These are phyloP conservation scores for Loriculus beryllinus DNA, from an alignment of 2,797 vertebrate genomes.

Conservation along the genomic window DNA sequence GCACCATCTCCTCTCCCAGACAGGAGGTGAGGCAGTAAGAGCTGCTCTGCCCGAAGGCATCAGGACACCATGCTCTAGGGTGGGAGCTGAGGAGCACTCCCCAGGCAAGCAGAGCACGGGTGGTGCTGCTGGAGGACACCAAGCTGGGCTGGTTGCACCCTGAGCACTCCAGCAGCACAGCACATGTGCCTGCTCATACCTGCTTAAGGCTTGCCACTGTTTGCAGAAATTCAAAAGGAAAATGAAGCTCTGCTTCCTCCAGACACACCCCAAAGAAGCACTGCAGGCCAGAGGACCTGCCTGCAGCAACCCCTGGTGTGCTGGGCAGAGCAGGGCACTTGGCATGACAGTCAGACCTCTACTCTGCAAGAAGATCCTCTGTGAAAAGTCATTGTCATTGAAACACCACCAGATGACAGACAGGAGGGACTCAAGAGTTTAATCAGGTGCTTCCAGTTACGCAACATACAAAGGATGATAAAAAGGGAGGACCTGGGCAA, in stretches of 20 bases:
- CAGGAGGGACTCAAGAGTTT: conserved; percentile 23
- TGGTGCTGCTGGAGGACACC: neutral
- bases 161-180: fast-evolving
- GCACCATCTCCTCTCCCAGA: neutral
- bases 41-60: fast-evolving
- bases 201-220: neutral
- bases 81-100: neutral
- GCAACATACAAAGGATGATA: conserved; percentile 29
- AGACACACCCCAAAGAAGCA: fast-evolving
- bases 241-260: neutral
- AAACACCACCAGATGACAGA: neutral
- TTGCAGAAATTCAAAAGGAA: neutral
- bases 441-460: conserved; percentile 53
- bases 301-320: neutral
- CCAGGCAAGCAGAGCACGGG: neutral
- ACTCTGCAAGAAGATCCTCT: neutral
- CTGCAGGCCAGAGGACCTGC: neutral
- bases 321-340: neutral
- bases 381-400: fast-evolving
- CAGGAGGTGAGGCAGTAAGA: neutral
- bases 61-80: neutral
- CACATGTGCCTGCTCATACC: neutral
- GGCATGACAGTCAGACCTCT: fast-evolving
- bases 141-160: neutral
- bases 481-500: neutral